These are phyloP conservation scores for Gambusia holbrooki DNA, from an alignment of 2,113 vertebrate species.

Conservation along the genomic window DNA sequence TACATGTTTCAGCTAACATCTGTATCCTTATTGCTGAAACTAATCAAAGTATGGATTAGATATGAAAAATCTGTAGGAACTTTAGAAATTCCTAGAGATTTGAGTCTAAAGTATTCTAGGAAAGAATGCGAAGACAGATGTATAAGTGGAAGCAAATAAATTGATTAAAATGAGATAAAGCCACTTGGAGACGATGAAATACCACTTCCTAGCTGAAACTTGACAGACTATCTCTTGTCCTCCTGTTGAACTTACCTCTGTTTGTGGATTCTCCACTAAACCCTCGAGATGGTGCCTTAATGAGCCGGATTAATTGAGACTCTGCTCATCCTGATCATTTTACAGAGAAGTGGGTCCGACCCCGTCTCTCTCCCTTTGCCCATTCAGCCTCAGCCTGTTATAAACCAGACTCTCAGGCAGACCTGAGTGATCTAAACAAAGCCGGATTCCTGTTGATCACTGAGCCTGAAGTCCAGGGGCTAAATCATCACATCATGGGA, in stretches of 20 bases:
- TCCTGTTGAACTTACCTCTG: slow-evolving; percentile 45
- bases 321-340: slow-evolving; percentile 30
- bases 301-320: slow-evolving; percentile 37
- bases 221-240: slow-evolving; percentile 5
- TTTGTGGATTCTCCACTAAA: slow-evolving; percentile 20
- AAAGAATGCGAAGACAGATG: neutral
- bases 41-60: neutral
- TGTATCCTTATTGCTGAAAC: neutral
- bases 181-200: neutral
- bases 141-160: neutral
- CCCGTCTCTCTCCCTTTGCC: slow-evolving; percentile 9
- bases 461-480: slow-evolving; percentile 31
- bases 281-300: slow-evolving; percentile 19
- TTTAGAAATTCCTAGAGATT: neutral
- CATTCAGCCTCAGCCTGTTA: slow-evolving; percentile 15
- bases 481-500: slow-evolving; percentile 37
- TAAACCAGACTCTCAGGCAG: slow-evolving; percentile 3
- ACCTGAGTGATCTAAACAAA: slow-evolving; percentile 39
- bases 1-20: neutral
- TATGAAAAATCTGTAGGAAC: too few species aligned
- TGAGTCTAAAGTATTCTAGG: neutral
- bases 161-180: neutral
- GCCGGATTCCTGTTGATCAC: slow-evolving; percentile 55
- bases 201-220: neutral
- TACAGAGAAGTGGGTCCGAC: slow-evolving; percentile 36